These are phyloP conservation scores for Anabas testudineus DNA, from an alignment of 2,797 vertebrate species.

Conservation along the genomic window DNA sequence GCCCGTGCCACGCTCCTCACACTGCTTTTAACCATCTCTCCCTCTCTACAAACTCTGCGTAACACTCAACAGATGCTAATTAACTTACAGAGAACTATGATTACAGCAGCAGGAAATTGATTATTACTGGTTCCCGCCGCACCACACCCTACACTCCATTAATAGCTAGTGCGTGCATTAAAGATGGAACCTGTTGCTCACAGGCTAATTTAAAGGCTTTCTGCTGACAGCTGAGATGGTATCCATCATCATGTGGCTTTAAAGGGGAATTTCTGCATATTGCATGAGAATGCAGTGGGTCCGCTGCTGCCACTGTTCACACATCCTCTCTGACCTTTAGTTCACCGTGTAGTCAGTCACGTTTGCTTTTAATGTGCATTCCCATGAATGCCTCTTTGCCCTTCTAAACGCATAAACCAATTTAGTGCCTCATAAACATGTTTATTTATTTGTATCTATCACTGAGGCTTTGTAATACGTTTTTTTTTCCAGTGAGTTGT, in stretches of 20 bases:
- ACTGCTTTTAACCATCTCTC: slow-evolving; percentile 46
- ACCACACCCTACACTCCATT: slow-evolving; percentile 78
- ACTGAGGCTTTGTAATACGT: slow-evolving; percentile 28
- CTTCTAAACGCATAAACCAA: slow-evolving; percentile 48
- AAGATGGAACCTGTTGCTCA: slow-evolving; percentile 77
- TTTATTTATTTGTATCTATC: slow-evolving; percentile 51
- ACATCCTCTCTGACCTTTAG: slow-evolving; percentile 55
- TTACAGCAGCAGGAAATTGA: slow-evolving; percentile 87
- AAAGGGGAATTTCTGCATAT: slow-evolving; percentile 42
- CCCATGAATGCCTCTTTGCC: slow-evolving; percentile 41
- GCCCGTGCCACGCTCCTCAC: slow-evolving; percentile 46
- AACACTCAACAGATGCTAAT: slow-evolving; percentile 80
- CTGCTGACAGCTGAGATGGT: slow-evolving; percentile 30
- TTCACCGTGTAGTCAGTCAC: slow-evolving; percentile 22
- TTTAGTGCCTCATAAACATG: slow-evolving; percentile 58
- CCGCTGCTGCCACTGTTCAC: slow-evolving; percentile 11
- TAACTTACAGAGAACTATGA: slow-evolving; percentile 85
- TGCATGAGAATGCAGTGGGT: slow-evolving; percentile 11
- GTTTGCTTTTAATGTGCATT: slow-evolving; percentile 42
- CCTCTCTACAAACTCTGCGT: slow-evolving; percentile 55
- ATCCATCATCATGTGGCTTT: slow-evolving; percentile 37
- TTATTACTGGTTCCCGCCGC: slow-evolving; percentile 81
- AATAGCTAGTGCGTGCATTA: slow-evolving; percentile 78
- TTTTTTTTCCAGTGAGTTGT: slow-evolving; percentile 27
- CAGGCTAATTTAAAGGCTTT: slow-evolving; percentile 54